Evolutionary conservation across 2,113 vertebrate genomes (phyloP), one percentile per base, ranked within the genome.

Genomic region (Abramis brama): DNA sequence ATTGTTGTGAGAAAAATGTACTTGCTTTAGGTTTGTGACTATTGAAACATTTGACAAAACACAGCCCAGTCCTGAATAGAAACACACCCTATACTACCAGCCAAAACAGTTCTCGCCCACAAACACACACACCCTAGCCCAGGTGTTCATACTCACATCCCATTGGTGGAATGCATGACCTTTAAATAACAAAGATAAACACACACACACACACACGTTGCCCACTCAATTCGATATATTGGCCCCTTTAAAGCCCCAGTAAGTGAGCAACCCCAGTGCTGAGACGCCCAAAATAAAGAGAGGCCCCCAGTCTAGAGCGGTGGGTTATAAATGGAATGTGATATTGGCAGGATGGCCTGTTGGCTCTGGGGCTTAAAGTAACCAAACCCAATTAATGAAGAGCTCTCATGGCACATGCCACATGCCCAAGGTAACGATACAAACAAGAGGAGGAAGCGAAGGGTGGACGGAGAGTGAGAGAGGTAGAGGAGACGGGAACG

Each of bases 381-480:
- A 95, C 93, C 87, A 93, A 95, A 94, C 93, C 94, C 94, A 96
- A 96, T 96, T 95, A 96, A 95, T 92, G 86, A 86, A 93, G 92
- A 94, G 25, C 86, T 92, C 94, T 92, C 84, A 86, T 90, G 91
- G 94, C 91, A 33, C 92, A 89, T 79, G 87, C 91, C 93, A 92
- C 91, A 90, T 74, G 94, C 94, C 91, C 84, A 73, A 92, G 91
- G 94, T 95, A 95, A 95, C 92, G 93, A 95, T 91, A 92, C 86
- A 85, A 92, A 89, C 90, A 92, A 91, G 86, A 90, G 68, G 87
- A 82, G 85, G 87, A 91, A 86, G 88, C 88, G 91, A 90, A 79
- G 45, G 64, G 91, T 91, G 90, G 90, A 91, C 89, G 93, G 91
- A 88, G 88, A 45, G 45, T 23, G 36, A 39, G 36, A 71, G 68